phyloP scores from a whole-genome alignment of 2,113 vertebrate genomes.

The Marmota monax region DNA sequence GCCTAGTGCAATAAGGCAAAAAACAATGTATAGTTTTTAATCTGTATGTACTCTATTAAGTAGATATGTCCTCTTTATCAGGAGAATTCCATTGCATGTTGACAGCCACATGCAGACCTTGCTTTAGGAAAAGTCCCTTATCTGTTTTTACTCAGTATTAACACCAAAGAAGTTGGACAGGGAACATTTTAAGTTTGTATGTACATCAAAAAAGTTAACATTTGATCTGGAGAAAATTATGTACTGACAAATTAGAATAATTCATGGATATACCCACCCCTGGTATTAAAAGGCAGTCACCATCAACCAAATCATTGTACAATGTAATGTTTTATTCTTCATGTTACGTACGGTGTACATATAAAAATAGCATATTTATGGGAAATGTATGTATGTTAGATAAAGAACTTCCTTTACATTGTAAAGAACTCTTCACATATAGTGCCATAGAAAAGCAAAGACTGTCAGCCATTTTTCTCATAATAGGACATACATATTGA shows the following conservation, averaged over 20 bases:
- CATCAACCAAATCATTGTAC: neutral
- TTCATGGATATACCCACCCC: neutral
- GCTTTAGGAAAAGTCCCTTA: neutral
- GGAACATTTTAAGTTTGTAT: neutral
- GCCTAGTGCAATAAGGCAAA: neutral
- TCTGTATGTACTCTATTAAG: neutral
- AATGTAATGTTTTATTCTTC: neutral
- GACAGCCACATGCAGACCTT: neutral
- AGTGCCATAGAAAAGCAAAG: neutral
- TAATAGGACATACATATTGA: neutral
- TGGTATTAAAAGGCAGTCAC: neutral
- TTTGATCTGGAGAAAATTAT: neutral
- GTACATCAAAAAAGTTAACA: neutral
- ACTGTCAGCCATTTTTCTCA: neutral
- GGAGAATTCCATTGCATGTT: neutral
- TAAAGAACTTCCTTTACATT: neutral
- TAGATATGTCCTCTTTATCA: neutral
- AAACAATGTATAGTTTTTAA: neutral
- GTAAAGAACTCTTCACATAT: neutral
- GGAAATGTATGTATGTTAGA: neutral
- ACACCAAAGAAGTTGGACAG: neutral
- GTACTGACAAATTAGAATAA: neutral
- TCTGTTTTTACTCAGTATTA: constrained; percentile 39
- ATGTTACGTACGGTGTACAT: neutral
- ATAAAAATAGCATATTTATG: constrained; percentile 2